Percentiles rank a stretch among this genome's conserved stretches.
Conservation (phyloP, 2,797 vertebrate genomes). For the Alca torda region DNA sequence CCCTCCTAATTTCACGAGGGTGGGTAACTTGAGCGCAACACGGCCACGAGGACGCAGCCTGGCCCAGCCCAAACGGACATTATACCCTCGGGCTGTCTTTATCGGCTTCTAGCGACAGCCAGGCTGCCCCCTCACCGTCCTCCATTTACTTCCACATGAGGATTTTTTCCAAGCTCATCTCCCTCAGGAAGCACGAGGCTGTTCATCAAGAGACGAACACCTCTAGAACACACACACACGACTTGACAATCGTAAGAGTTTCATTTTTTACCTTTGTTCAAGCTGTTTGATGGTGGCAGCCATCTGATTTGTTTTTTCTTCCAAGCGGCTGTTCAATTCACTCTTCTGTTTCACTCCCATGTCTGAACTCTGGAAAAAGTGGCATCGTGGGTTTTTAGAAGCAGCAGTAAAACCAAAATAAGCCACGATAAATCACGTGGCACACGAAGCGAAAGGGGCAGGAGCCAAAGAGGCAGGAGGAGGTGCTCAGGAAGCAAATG, state of each 20-base stretch:
- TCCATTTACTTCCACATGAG: accelerated
- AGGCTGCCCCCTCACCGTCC: background rate
- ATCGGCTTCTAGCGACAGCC: background rate
- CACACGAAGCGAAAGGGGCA: background rate
- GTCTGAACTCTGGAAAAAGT: slow-evolving; percentile 84
- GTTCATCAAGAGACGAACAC: too few species aligned
- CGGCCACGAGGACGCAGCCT: accelerated
- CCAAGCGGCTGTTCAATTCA: slow-evolving; percentile 90
- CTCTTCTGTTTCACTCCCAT: slow-evolving; percentile 91
- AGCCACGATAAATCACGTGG: accelerated
- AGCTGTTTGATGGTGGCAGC: slow-evolving; percentile 92
- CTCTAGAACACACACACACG: background rate
- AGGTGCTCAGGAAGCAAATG: background rate
- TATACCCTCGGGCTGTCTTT: background rate
- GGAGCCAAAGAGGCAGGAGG: background rate
- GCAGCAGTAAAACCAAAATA: background rate
- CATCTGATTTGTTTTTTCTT: slow-evolving; percentile 98
- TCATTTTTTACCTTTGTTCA: slow-evolving; percentile 88
- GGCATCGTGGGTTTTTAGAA: background rate
- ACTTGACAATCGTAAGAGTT: background rate
- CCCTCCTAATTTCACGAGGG: background rate
- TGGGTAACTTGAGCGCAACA: background rate
- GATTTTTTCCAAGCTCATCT: background rate
- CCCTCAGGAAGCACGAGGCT: background rate
- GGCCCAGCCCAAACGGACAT: background rate